Evolutionary conservation across 2,797 vertebrate genomes (phyloP).

Genomic region (Sebastes minor): DNA sequence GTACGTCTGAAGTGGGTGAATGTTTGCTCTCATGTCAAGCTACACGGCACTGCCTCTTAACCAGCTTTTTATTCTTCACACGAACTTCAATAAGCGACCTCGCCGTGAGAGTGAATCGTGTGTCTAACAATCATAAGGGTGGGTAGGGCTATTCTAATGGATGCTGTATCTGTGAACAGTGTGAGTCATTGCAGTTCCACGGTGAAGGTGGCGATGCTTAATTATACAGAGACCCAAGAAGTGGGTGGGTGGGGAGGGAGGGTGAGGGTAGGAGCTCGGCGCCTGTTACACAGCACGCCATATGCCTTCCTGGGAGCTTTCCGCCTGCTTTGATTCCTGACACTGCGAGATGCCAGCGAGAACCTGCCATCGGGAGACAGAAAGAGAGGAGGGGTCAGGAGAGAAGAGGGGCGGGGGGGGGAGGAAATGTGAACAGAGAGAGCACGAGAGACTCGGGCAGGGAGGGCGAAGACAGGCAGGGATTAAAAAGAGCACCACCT

Average conservation of each 20-base stretch:
- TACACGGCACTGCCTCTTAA: not conserved
- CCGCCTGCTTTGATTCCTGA: slow-evolving; percentile 64
- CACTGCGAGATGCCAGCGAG: slow-evolving; percentile 31
- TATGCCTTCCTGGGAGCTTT: slow-evolving; percentile 55
- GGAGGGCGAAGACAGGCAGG: not conserved
- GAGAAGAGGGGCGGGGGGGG: not conserved
- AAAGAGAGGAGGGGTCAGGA: slow-evolving; percentile 18
- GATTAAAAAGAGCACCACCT: slow-evolving; percentile 5
- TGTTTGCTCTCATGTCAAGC: slow-evolving; percentile 48
- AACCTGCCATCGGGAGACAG: slow-evolving; percentile 26
- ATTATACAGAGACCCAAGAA: slow-evolving; percentile 54
- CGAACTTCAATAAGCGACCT: not conserved
- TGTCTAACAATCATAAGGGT: slow-evolving; percentile 44
- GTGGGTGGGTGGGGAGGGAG: not conserved
- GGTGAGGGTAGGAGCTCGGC: slow-evolving; percentile 15
- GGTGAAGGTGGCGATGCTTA: slow-evolving; percentile 59
- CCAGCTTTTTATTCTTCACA: not conserved
- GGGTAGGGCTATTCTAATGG: slow-evolving; percentile 46
- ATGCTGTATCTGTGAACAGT: slow-evolving; percentile 29
- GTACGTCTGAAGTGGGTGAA: slow-evolving; percentile 33
- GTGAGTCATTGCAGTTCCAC: slow-evolving; percentile 51
- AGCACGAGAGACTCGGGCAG: not conserved
- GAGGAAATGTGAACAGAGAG: not conserved
- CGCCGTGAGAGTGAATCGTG: slow-evolving; percentile 13
- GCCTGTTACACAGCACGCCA: slow-evolving; percentile 42